phyloP scores from a whole-genome alignment of 1,140 invertebrate species.

The Lerema accius region DNA sequence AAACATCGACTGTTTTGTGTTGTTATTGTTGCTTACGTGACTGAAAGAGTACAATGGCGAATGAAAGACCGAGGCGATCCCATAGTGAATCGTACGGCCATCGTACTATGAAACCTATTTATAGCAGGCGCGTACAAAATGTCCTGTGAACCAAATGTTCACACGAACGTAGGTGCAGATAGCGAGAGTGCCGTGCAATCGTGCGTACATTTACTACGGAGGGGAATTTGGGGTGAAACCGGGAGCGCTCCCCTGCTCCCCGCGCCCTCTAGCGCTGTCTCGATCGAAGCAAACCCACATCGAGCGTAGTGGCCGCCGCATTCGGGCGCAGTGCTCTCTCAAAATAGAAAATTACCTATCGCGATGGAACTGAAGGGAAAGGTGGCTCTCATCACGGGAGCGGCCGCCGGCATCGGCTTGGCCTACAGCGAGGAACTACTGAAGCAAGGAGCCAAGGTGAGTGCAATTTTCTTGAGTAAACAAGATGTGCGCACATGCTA shows the following conservation, averaged over 20 bases:
- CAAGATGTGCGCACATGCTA: conserved; percentile 32
- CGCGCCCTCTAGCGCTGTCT: conserved; percentile 49
- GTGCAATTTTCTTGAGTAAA: conserved; percentile 32
- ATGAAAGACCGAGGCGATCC: conserved; percentile 35
- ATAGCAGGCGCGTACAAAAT: conserved; percentile 42
- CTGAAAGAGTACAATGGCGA: conserved; percentile 2
- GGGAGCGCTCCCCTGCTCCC: conserved; percentile 50
- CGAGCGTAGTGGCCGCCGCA: conserved; percentile 56
- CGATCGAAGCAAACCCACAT: conserved; percentile 69
- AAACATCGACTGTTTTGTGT: no score
- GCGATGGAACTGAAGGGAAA: conserved; percentile 87
- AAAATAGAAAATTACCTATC: conserved; percentile 54
- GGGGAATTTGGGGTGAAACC: conserved; percentile 61
- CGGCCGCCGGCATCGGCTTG: conserved; percentile 88
- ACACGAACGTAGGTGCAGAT: conserved; percentile 49
- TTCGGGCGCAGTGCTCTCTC: conserved; percentile 55
- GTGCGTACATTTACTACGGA: conserved; percentile 76
- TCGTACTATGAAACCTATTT: conserved; percentile 47
- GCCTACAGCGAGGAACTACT: conserved; percentile 87
- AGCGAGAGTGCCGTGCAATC: conserved; percentile 70
- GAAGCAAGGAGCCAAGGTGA: conserved; percentile 88
- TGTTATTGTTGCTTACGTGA: neutral
- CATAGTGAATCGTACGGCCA: conserved; percentile 40
- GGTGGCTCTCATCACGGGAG: conserved; percentile 89
- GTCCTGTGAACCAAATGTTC: conserved; percentile 45